Conservation (phyloP, 2,797 vertebrate species). For the Melanogrammus aeglefinus region DNA sequence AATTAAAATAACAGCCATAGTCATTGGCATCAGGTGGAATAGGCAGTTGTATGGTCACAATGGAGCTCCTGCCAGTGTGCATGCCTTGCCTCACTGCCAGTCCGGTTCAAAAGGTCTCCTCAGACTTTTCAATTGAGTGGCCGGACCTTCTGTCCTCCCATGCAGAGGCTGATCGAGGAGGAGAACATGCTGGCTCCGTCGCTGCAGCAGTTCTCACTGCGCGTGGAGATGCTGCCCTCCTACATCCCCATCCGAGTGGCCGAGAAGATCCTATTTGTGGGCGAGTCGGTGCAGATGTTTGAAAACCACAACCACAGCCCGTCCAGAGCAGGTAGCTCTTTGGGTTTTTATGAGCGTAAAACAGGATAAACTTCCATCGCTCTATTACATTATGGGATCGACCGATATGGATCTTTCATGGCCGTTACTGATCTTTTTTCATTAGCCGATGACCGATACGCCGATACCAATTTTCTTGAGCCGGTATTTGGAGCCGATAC, state of each 20-base stretch:
- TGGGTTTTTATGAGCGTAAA: neutral
- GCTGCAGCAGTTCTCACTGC: conserved; percentile 95
- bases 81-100: no score
- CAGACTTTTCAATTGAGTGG: neutral
- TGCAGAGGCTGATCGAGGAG: conserved; percentile 92
- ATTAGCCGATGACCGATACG: no score
- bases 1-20: no score
- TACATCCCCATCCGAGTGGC: conserved; percentile 95
- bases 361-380: neutral
- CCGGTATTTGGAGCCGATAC: no score
- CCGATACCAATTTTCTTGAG: no score
- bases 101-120: neutral
- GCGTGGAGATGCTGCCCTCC: conserved; percentile 93
- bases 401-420: no score
- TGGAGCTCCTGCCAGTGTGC: no score
- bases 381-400: neutral
- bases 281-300: conserved; percentile 99
- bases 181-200: conserved; percentile 98
- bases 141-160: neutral
- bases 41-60: no score
- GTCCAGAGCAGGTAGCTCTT: conserved; percentile 83
- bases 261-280: conserved; percentile 99
- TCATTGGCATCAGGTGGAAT: no score
- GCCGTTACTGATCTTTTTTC: no score
- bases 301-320: conserved; percentile 94